Base-by-base conservation (phyloP, 2,888 invertebrate genomes). In the Synergus itoensis region DNA sequence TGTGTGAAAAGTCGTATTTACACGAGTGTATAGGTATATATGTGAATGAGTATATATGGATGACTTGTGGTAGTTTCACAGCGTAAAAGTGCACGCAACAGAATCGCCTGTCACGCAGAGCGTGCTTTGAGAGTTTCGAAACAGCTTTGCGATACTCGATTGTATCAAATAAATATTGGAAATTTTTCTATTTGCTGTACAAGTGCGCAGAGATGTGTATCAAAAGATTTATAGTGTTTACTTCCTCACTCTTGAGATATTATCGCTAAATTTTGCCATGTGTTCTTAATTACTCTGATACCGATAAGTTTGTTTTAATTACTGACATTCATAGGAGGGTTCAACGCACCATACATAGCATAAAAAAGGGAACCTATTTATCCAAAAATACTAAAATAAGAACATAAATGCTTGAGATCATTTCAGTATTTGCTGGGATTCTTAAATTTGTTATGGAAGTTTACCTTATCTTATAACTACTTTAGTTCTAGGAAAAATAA, bases 1-100 rank as follows among this genome's bases (percentile, higher is more conserved):
- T 79, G 82, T 81, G 83, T 87, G 85, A 87, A 87, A 88, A 88
- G 85, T 85, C 81, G 80, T 81, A 85, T 77, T 82, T 81, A 79
- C 57, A 79, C 77, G 73, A 76, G 57, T 48, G 48, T 76, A 48
- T 40, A 67, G 4, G 12, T 45, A 8, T 45, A 21, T 45, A 45
- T 43, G 18, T 41, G 64, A n/a, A 41, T 65, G n/a, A n/a, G 60
- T 73, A 67, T 69, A 77, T 36, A 36, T 65, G 40, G 36, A 43
- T 18, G 57, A 9, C 18, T 76, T 40, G 76, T 65, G 76, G 60
- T 78, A 76, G 67, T 82, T 79, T 84, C 40, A 43, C 62, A 80
- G 75, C 60, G 45, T 75, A 69, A 63, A 79, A 81, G 63, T 79
- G 77, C 86, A 85, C 83, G 84, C 83, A 85, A 85, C 76, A 79